Evolutionary conservation across 2,888 invertebrate species (phyloP), one percentile per base, ranked within the genome.

Genomic region (Leptura quadrifasciata): DNA sequence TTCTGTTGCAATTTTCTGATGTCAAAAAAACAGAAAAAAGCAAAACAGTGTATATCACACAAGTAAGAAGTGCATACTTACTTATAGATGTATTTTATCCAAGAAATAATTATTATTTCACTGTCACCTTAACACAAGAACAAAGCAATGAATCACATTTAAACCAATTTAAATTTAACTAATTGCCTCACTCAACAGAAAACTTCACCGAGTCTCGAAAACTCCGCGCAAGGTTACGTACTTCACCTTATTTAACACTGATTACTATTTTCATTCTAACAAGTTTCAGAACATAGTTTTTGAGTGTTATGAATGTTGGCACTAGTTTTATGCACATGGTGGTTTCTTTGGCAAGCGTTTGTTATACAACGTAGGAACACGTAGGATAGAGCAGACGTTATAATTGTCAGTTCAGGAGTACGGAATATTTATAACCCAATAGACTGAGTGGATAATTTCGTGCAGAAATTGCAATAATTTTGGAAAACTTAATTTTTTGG

Each of bases 221-320:
- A 67, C 31, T 31, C n/a, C 57, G 39, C 55, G 17, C 57, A 57
- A 57, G 17, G 27, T 57, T 31, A 35, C 17, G 57, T 2, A 54
- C 21, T 18, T 18, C 24, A 57, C 17, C 39, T 18, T 60, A 60
- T 69, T 69, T 69, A 17, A 17, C 60, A 60, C 39, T 47, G 70
- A 69, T 24, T 47, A 70, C 58, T 60, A 58, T 70, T 60, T 60
- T n/a, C 70, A 60, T 35, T 70, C 54, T 60, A 70, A 69, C 57
- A 69, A 70, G 60, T 65, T 71, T 65, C 72, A 21, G 57, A 18
- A 20, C 67, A 70, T 64, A 72, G 21, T 55, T 70, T 76, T 72
- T 58, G 69, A 76, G 74, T 72, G 76, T 68, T 72, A 64, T 68
- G 72, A 74, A 60, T 70, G 74, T 76, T 79, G 79, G 79, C 79